These are phyloP conservation scores for Todiramphus chloris DNA, from an alignment of 2,113 vertebrate genomes.

Conservation along the genomic window DNA sequence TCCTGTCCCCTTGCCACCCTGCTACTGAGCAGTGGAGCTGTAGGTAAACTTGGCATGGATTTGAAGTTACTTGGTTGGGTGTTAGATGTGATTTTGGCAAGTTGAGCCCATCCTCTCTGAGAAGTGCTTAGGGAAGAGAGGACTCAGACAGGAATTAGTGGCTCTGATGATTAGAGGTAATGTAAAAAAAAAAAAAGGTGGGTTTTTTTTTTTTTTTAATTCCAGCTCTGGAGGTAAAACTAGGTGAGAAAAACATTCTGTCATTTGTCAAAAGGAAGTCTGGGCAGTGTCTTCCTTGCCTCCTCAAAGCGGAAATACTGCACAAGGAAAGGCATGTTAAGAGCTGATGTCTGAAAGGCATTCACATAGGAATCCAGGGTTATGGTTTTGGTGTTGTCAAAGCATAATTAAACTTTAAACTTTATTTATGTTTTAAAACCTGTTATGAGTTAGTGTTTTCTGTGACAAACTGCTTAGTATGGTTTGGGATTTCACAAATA, in stretches of 20 bases:
- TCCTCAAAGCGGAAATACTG: not conserved
- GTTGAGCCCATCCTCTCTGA: not conserved
- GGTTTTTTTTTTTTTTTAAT: not conserved
- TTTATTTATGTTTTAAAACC: not conserved
- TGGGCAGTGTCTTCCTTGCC: not conserved
- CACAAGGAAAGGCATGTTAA: not conserved
- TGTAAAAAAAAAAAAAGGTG: not conserved
- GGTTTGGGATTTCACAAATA: not conserved
- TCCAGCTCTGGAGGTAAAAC: not conserved
- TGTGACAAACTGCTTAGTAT: not conserved
- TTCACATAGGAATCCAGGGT: not conserved
- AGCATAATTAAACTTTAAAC: not conserved
- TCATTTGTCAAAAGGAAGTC: not conserved
- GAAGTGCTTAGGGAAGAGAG: not conserved
- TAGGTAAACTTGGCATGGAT: not conserved
- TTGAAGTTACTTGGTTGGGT: not conserved
- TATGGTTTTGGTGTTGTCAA: not conserved
- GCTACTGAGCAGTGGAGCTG: rapidly evolving
- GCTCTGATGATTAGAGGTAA: not conserved
- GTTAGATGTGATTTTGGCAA: not conserved
- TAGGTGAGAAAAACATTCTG: not conserved
- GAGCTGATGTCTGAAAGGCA: not conserved
- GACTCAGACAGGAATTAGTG: not conserved
- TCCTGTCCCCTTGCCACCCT: rapidly evolving
- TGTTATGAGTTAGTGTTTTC: not conserved